These are phyloP conservation scores for Encarsia formosa DNA, from an alignment of 2,888 invertebrate species.

Conservation along the genomic window DNA sequence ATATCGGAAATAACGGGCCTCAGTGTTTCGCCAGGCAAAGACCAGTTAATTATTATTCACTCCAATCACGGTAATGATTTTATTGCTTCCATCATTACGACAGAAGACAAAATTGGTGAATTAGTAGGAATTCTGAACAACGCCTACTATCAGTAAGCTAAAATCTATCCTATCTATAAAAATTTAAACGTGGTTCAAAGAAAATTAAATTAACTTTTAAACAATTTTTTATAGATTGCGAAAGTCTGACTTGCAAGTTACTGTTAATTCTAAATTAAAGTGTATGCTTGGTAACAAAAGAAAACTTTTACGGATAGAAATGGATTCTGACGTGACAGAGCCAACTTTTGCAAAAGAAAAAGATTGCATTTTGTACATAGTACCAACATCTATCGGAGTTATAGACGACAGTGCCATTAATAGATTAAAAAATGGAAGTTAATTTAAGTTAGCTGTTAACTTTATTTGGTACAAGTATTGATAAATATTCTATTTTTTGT, in stretches of 20 bases:
- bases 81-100: slow-evolving; percentile 68
- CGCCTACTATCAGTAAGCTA: slow-evolving; percentile 69
- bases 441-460: slow-evolving; percentile 21
- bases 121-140: slow-evolving; percentile 77
- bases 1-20: slow-evolving; percentile 80
- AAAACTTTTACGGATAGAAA: slow-evolving; percentile 58
- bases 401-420: slow-evolving; percentile 50
- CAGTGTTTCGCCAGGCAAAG: slow-evolving; percentile 79
- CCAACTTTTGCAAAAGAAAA: slow-evolving; percentile 56
- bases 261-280: slow-evolving; percentile 68
- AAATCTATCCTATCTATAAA: slow-evolving; percentile 10
- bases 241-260: slow-evolving; percentile 68
- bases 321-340: slow-evolving; percentile 53
- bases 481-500: slow-evolving; percentile 24
- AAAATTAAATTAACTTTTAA: slow-evolving; percentile 2
- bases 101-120: slow-evolving; percentile 81
- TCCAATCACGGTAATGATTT: slow-evolving; percentile 85
- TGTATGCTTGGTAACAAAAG: slow-evolving; percentile 83
- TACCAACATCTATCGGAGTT: slow-evolving; percentile 55
- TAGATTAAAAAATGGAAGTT: slow-evolving; percentile 51
- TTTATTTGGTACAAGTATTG: slow-evolving; percentile 20
- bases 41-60: slow-evolving; percentile 84
- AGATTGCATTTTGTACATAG: slow-evolving; percentile 52
- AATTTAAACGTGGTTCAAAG: slow-evolving; percentile 9
- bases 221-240: slow-evolving; percentile 58